phyloP scores from a whole-genome alignment of 2,888 invertebrate genomes.

The Arrhopalites spinosus region DNA sequence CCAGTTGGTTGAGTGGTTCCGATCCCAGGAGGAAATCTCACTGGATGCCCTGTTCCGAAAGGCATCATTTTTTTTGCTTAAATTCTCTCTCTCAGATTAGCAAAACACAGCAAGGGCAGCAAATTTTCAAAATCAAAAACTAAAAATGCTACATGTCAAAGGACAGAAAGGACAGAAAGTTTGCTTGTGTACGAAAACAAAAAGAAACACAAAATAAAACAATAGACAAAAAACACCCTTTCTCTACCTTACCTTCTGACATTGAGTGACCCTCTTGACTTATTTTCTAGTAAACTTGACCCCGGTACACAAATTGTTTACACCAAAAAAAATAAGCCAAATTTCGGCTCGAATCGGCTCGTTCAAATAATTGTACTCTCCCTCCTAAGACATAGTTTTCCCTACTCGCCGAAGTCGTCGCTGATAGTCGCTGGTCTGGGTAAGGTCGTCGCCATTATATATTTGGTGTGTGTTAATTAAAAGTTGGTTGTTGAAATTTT shows the following conservation, averaged over 20 bases:
- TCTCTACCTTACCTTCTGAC: background rate
- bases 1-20: slow-evolving; percentile 8
- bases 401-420: no score
- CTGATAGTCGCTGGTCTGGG: no score
- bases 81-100: background rate
- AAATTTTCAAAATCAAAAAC: background rate
- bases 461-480: no score
- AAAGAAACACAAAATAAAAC: background rate
- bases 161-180: background rate
- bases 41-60: slow-evolving; percentile 27
- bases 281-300: no score
- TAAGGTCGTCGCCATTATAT: no score
- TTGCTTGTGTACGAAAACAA: background rate
- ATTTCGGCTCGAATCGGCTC: no score
- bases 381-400: no score
- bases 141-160: background rate
- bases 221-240: background rate
- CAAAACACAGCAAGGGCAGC: background rate
- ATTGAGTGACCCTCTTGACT: background rate
- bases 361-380: no score
- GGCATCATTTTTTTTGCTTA: slow-evolving; percentile 3
- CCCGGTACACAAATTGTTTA: no score
- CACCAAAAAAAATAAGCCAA: no score
- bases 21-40: slow-evolving; percentile 19
- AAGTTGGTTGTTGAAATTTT: slow-evolving; percentile 3